Evolutionary conservation across 2,888 invertebrate genomes (phyloP), one percentile per base, ranked within the genome.

Genomic region (Pammene fasciana): DNA sequence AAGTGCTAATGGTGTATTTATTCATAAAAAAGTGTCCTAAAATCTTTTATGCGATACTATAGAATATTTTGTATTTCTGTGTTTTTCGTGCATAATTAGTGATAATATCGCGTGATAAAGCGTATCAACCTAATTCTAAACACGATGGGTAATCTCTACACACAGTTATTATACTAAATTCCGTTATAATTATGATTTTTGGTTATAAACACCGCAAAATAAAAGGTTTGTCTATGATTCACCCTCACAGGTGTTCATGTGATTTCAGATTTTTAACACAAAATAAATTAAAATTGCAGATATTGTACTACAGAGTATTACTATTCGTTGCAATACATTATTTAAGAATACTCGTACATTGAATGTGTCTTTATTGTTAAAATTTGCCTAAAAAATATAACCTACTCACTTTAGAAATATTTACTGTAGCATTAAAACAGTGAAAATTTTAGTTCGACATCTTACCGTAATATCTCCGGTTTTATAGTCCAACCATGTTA

Each of bases 181-280:
- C 10, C 34, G 10, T 6, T 6, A 18, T 16, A 55, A 3, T 13
- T 10, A 0, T 18, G 3, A 5, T 34, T 50, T 52, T 68, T 65
- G 57, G 52, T 64, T 59, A 65, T 65, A 34, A 18, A 34, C 48
- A 68, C 48, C 43, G 65, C 57, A 70, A 75, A 77, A 73, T 34
- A 73, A 43, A 78, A 78, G 16, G 72, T 43, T 78, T 77, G 79
- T 79, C 79, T 79, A 77, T 76, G 76, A 74, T 72, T 76, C 77
- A 75, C 70, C 70, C 65, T 48, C 73, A 70, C 85, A 83, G 80
- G 74, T 86, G 86, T 78, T 85, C 84, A 82, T 79, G 80, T 83
- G 82, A 85, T 81, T 74, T 11, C 6, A 11, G 62, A 75, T 79
- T 77, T 55, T 71, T 79, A 67, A 76, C 72, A 46, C 72, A 79